Evolutionary conservation across 2,113 vertebrate species (phyloP), one percentile per base, ranked within the genome.

Genomic region (Serinus canaria): DNA sequence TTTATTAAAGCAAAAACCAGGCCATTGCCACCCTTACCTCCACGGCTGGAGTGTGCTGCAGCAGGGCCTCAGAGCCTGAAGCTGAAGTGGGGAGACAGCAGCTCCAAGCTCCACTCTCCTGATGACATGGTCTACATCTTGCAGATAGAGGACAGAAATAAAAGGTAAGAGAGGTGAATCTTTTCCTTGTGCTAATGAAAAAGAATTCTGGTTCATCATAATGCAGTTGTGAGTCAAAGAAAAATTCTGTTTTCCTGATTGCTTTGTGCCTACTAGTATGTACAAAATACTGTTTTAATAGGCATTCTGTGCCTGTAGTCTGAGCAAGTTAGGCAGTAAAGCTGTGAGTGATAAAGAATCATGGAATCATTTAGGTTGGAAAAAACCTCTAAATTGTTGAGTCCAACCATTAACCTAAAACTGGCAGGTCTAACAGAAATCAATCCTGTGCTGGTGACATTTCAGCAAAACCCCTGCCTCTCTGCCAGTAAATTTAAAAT

Each of bases 61-160:
- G 98, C 98, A 0, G 99, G 99, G 81, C 99, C 99, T 25, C 99
- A 99, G 98, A 99, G 99, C 96, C 98, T 99, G 87, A 99, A 99
- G 97, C 98, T 99, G 55, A 99, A 99, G 52, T 99, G 99, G 99
- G 99, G 99, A 8, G 99, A 99, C 79, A 98, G 98, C 77, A 98
- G 95, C 67, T 97, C 98, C 59, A 99, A 98, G 41, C 96, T 96
- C 43, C 98, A 98, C 2, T 44, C 98, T 30, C 55, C 97, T 2
- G 98, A 99, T 5, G 99, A 99, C 91, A 94, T 98, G 90, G 98
- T 98, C 72, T 99, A 99, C 91, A 98, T 98, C 56, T 98, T 99
- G 64, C 99, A 99, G 97, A 98, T 99, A 97, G 99, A 99, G 94
- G 99, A 99, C 97, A 98, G 98, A 95, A 99, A 99, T 96, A 99